Evolutionary conservation across 2,113 vertebrate species (phyloP).

Genomic region (Istiophorus platypterus): DNA sequence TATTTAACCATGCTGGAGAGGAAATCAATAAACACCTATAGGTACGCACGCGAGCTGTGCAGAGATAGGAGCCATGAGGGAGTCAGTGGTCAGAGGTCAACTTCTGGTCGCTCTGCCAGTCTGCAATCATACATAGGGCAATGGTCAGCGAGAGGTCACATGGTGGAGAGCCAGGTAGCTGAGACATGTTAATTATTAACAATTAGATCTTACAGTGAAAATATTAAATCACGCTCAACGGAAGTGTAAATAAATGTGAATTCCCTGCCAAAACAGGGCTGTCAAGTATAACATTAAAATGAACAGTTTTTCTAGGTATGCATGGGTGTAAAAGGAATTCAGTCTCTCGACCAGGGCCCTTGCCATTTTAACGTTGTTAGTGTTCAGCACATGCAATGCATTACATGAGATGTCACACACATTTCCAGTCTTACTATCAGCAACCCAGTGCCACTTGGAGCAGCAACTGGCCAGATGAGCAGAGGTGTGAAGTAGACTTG

Average conservation of each 20-base stretch:
- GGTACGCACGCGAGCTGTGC: constrained; percentile 10
- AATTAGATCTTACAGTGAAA: neutral
- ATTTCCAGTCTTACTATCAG: neutral
- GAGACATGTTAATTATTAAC: neutral
- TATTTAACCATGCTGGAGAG: constrained; percentile 12
- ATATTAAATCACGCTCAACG: neutral
- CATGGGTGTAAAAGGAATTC: neutral
- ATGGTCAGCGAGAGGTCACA: constrained; percentile 41
- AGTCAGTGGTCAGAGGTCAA: constrained; percentile 25
- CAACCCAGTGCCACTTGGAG: too few relatives aligned
- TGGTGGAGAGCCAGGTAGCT: constrained; percentile 12
- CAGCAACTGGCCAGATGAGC: too few relatives aligned
- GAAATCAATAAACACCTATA: constrained; percentile 25
- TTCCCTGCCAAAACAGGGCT: too few relatives aligned
- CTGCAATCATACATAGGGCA: constrained; percentile 36
- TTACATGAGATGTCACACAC: neutral
- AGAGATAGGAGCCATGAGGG: constrained; percentile 15
- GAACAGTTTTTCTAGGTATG: neutral
- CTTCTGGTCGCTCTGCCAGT: constrained; percentile 33
- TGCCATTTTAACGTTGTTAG: too few relatives aligned
- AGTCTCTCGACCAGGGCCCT: neutral
- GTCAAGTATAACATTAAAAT: neutral
- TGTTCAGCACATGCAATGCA: neutral
- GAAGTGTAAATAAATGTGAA: neutral
- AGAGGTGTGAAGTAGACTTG: too few relatives aligned